Conservation (phyloP, 2,113 vertebrate species). For the Pseudopipra pipra region DNA sequence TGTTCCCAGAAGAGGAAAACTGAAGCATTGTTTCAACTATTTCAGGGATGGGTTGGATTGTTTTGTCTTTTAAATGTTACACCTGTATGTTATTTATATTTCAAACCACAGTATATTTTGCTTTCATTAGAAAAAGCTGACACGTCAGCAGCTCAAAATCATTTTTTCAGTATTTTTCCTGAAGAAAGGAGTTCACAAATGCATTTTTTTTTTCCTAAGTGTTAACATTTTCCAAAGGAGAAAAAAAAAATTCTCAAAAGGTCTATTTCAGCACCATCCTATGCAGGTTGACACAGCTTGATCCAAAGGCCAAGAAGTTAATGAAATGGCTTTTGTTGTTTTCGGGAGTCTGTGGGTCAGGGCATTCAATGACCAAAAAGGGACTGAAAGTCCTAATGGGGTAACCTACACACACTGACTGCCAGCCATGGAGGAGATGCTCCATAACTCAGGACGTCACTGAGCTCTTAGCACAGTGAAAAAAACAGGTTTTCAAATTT, state of each 20-base stretch:
- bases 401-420: neutral
- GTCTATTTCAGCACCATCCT: neutral
- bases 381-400: neutral
- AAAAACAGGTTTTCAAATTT: neutral
- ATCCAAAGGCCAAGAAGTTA: slow-evolving; percentile 11
- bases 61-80: neutral
- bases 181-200: neutral
- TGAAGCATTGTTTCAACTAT: neutral
- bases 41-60: neutral
- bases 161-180: neutral
- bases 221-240: neutral
- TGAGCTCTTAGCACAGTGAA: neutral
- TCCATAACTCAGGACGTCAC: neutral
- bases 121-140: neutral
- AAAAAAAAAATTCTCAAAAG: neutral
- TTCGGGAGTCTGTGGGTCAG: neutral
- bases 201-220: neutral
- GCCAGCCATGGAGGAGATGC: neutral
- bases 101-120: neutral
- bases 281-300: neutral
- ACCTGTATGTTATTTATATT: neutral
- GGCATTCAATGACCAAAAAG: neutral
- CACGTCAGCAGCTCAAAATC: neutral
- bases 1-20: neutral
- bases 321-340: neutral